Percentiles rank a stretch among this genome's conserved stretches.
Evolutionary conservation across 2,888 invertebrate genomes (phyloP).

Genomic region (Synanthedon andrenaeformis): DNA sequence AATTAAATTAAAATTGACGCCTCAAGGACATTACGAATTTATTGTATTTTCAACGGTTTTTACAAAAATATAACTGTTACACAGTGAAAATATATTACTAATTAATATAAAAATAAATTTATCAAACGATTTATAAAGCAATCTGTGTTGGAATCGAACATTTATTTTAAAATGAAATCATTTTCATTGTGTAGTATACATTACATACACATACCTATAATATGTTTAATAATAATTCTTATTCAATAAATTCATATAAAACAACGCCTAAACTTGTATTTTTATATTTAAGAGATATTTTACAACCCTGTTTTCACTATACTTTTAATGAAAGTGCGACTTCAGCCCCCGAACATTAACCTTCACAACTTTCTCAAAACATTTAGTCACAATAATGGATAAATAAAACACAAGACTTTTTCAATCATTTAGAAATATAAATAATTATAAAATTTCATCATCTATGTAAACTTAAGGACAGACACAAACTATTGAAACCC

Average conservation of each 20-base stretch:
- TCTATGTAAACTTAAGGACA: not conserved
- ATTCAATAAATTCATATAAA: slow-evolving; percentile 59
- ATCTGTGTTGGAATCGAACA: slow-evolving; percentile 37
- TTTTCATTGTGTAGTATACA: too few relatives aligned
- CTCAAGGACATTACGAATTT: too few relatives aligned
- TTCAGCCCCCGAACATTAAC: too few relatives aligned
- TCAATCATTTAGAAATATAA: slow-evolving; percentile 3
- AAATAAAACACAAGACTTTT: slow-evolving; percentile 7
- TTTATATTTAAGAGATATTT: slow-evolving; percentile 66
- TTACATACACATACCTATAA: too few relatives aligned
- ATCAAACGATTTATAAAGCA: slow-evolving; percentile 6
- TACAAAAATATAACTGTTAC: slow-evolving; percentile 8
- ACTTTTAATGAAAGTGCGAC: slow-evolving; percentile 54
- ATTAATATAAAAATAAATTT: slow-evolving; percentile 40
- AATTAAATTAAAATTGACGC: too few relatives aligned
- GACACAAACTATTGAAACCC: too few relatives aligned
- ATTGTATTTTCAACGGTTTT: not conserved
- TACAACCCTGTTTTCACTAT: slow-evolving; percentile 71
- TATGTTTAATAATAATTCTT: slow-evolving; percentile 23
- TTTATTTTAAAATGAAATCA: slow-evolving; percentile 32
- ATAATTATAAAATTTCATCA: slow-evolving; percentile 13
- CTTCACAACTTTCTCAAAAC: too few relatives aligned
- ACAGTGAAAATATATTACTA: slow-evolving; percentile 29
- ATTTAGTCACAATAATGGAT: slow-evolving; percentile 16
- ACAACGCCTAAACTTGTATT: slow-evolving; percentile 59